Evolutionary conservation across 1,140 invertebrate genomes (phyloP), one percentile per base, ranked within the genome.

Genomic region (Drosophila chauvacae): DNA sequence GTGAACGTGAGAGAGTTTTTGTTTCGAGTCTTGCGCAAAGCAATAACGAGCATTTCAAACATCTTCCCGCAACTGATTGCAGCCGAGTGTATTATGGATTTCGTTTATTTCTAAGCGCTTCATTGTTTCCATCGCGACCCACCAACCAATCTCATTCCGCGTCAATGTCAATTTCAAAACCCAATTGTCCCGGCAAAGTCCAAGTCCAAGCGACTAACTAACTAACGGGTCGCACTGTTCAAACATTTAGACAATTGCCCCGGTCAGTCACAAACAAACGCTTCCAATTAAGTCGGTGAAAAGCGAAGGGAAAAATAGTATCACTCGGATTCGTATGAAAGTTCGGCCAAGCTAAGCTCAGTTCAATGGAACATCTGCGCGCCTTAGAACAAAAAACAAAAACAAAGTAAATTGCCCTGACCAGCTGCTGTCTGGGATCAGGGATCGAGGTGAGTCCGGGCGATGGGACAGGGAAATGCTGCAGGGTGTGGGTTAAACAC

Each of bases 1-100:
- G 30, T 47, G 62, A 86, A 86, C 84, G 83, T 87, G 83, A 87
- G 83, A 86, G 84, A 77, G 57, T 87, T 83, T 51, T 86, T 73
- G 47, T 26, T 23, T 37, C 13, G 30, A 47, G 35, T 59, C 28
- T 69, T 51, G 45, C 35, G 39, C 39, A 69, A 57, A 48, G 33
- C 28, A 41, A 23, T 64, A 56, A 56, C 35, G 53, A 56, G 53
- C 26, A 56, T 9, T 55, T 45, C 14, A 62, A 48, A 30, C 55
- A 71, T 71, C 64, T 57, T 56, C 64, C 26, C 16, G n/a, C 50
- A 69, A 68, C 26, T 70, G 62, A 33, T 69, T 42, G 18, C 53
- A 39, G 9, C 5, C 20, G 20, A 55, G 14, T 39, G 5, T 33
- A 41, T 69, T 69, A 69, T 50, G 37, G 65, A 66, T 51, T 50